A percentile compares a stretch with the other conserved stretches of the same genome.
phyloP scores from a whole-genome alignment of 2,113 vertebrate genomes.

The cattle (Bos taurus) region DNA sequence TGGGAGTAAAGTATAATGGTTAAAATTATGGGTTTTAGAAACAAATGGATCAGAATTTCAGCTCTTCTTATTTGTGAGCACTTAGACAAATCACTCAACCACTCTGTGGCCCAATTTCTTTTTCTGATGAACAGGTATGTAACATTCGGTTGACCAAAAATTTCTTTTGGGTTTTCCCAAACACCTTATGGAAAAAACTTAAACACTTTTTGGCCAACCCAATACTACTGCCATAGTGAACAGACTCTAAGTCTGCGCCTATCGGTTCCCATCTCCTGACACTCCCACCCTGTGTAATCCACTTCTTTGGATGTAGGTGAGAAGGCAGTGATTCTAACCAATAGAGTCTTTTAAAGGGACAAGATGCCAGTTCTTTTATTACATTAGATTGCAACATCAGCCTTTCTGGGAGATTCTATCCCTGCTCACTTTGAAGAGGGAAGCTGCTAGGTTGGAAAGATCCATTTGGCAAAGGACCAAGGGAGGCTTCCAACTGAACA shows the following conservation, averaged over 20 bases:
- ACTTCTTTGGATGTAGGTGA: background rate
- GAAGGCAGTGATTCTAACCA: background rate
- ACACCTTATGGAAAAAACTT: background rate
- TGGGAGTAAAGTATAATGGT: background rate
- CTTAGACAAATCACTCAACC: background rate
- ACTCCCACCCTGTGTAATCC: background rate
- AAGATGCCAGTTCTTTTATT: background rate
- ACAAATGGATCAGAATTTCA: background rate
- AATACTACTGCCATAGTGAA: background rate
- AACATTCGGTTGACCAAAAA: background rate
- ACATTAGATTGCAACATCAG: background rate
- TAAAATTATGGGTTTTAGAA: background rate
- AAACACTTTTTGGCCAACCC: background rate
- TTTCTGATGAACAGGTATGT: background rate
- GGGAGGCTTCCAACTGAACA: background rate
- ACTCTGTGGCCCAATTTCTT: background rate
- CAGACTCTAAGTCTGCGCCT: background rate
- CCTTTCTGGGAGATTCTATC: background rate
- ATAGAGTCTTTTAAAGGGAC: background rate
- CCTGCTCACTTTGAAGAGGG: background rate
- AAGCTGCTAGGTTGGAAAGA: background rate
- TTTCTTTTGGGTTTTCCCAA: background rate
- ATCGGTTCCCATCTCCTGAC: background rate
- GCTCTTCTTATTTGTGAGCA: background rate
- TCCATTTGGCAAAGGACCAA: background rate